Evolutionary conservation across 2,888 invertebrate genomes (phyloP), one percentile per base, ranked within the genome.

Genomic region (Ornithoptera priamus): DNA sequence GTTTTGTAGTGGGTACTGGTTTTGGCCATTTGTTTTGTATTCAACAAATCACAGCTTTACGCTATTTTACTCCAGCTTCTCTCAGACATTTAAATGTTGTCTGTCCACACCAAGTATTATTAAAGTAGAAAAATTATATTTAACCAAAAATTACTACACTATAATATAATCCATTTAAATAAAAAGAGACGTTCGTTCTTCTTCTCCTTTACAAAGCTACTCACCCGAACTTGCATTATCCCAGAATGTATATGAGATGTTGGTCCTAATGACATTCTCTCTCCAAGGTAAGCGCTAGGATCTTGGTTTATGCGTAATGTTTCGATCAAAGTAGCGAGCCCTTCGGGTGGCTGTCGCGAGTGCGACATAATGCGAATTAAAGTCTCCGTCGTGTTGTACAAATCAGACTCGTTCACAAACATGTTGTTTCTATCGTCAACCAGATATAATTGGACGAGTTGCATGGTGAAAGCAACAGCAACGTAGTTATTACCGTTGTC

Each of bases 171-270:
- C 4, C 30, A 30, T 30, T 30, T 30, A 30, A 5, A 30, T 4
- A 30, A 30, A 30, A 30, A 30, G 30, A 30, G 5, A 30, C 4
- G 5, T 3, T 30, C 5, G 4, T 30, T 30, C 5, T 30, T 30
- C 30, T 30, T 30, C 30, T 30, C 5, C 30, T 30, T 5, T 30
- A 5, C 30, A 30, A 5, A 30, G 30, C 30, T 30, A 30, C 94
- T 93, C 86, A 96, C 96, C 85, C 95, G 92, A 65, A 95, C 96
- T 93, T 97, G 97, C 75, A 96, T 94, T 83, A 99, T 97, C 72
- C 98, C 98, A 67, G 98, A 96, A 85, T 98, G 98, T 81, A 99
- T 98, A 84, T 98, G 98, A 36, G 97, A 95, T 5, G 96, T 96
- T 1, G 97, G 96, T 24, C 97, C 97, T 24, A 95, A 94, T 1